These are phyloP conservation scores for Drosophila tripunctata DNA, from an alignment of 2,888 invertebrate species.

Conservation along the genomic window DNA sequence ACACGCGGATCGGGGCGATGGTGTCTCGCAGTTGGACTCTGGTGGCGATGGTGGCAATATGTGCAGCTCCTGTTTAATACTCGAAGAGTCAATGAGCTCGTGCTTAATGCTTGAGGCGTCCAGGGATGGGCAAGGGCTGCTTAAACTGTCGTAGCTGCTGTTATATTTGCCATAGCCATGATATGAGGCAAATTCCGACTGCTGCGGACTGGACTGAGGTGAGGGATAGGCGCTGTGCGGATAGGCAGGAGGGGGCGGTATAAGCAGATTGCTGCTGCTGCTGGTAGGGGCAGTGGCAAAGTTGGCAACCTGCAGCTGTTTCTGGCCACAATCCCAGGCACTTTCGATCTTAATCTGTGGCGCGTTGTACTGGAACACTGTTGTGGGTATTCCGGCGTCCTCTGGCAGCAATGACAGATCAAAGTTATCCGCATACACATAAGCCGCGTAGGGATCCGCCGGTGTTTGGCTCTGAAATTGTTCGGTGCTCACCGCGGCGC, in stretches of 20 bases:
- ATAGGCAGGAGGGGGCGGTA: conserved; percentile 79
- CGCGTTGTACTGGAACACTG: conserved; percentile 78
- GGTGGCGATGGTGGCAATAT: conserved; percentile 87
- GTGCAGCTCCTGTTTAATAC: conserved; percentile 85
- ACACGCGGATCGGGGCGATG: conserved; percentile 85
- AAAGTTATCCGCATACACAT: conserved; percentile 87
- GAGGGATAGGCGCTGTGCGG: conserved; percentile 80
- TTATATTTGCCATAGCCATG: conserved; percentile 53
- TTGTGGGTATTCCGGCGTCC: conserved; percentile 81
- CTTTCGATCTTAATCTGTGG: conserved; percentile 83
- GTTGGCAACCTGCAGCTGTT: conserved; percentile 27
- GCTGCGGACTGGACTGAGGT: conserved; percentile 82
- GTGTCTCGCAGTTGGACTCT: conserved; percentile 86
- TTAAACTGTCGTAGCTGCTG: conserved; percentile 74
- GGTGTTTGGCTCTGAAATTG: conserved; percentile 56
- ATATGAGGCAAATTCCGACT: conserved; percentile 75
- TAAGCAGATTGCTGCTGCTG: conserved; percentile 53
- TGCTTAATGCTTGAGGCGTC: conserved; percentile 83
- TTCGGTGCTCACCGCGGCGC: conserved; percentile 46
- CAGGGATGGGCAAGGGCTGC: conserved; percentile 82
- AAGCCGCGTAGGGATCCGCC: conserved; percentile 79
- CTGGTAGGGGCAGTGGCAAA: conserved; percentile 30
- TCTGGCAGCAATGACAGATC: conserved; percentile 90
- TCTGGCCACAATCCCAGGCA: conserved; percentile 72
- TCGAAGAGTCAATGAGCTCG: conserved; percentile 83